Evolutionary conservation across 2,888 invertebrate species (phyloP).

Genomic region (Mechanitis messenoides): DNA sequence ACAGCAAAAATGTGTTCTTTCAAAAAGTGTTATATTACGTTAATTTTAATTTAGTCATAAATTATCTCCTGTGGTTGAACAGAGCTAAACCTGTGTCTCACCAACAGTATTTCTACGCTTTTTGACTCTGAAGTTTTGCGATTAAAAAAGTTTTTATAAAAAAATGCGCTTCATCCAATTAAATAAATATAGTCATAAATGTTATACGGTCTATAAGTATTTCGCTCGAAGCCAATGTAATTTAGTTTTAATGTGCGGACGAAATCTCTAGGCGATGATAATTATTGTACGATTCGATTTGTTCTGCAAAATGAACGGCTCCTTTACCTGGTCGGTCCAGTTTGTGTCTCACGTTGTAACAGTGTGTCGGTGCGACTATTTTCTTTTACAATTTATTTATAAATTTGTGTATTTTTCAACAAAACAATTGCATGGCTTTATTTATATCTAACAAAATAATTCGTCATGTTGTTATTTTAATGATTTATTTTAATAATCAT

Average conservation of each 20-base stretch:
- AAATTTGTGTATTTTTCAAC: too few species aligned
- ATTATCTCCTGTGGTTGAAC: too few species aligned
- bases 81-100: too few species aligned
- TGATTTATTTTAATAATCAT: too few species aligned
- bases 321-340: constrained; percentile 10
- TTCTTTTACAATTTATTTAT: too few species aligned
- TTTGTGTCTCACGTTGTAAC: constrained; percentile 6
- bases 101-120: too few species aligned
- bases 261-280: constrained; percentile 19
- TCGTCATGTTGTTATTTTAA: too few species aligned
- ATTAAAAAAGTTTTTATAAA: not conserved
- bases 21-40: too few species aligned
- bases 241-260: constrained; percentile 41
- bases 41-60: too few species aligned
- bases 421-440: too few species aligned
- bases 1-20: too few species aligned
- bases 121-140: too few species aligned
- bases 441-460: not conserved
- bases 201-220: constrained; percentile 37
- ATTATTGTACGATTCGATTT: constrained; percentile 28
- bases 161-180: not conserved
- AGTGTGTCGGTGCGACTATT: not conserved
- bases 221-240: constrained; percentile 35
- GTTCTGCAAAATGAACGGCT: constrained; percentile 31
- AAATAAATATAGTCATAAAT: constrained; percentile 45